Percentiles rank a stretch among this genome's conserved stretches.
phyloP scores from a whole-genome alignment of 1,140 invertebrate species.

The Nebria ingens region DNA sequence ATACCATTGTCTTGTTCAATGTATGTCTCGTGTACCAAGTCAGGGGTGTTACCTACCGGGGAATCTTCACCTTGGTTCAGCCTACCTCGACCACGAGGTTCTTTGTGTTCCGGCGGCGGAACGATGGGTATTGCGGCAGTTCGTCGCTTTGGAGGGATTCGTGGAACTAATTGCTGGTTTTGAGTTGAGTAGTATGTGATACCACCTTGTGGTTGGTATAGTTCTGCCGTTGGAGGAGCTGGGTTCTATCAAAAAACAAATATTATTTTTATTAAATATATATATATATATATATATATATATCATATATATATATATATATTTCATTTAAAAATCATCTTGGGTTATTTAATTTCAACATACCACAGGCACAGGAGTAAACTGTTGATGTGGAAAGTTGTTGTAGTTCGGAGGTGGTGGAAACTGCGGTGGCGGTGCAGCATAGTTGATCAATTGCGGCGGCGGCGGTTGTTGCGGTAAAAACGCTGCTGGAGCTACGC shows the following conservation, averaged over 20 bases:
- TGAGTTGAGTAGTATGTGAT: conserved; percentile 34
- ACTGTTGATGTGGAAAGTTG: conserved; percentile 27
- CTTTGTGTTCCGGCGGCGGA: conserved; percentile 24
- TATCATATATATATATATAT: background rate
- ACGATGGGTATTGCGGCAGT: conserved; percentile 34
- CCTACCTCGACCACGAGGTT: conserved; percentile 19
- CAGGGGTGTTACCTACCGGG: background rate
- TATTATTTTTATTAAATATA: background rate
- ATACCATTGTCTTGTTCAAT: too few species aligned
- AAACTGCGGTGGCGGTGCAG: conserved; percentile 25
- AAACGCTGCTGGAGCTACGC: conserved; percentile 16
- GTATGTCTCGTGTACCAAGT: background rate
- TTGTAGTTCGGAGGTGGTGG: conserved; percentile 22
- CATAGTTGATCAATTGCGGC: conserved; percentile 28
- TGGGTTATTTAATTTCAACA: conserved; percentile 10
- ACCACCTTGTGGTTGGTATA: conserved; percentile 32
- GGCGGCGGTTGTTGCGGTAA: conserved; percentile 24
- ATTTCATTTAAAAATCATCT: background rate
- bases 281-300: background rate
- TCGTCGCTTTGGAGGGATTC: conserved; percentile 27
- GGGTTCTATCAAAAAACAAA: conserved; percentile 20
- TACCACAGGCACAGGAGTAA: conserved; percentile 29
- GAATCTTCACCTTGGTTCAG: conserved; percentile 12
- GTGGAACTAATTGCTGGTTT: conserved; percentile 26
- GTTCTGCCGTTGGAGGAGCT: conserved; percentile 29